Evolutionary conservation across 2,888 invertebrate genomes (phyloP), one percentile per base, ranked within the genome.

Genomic region (Alsophila aescularia): DNA sequence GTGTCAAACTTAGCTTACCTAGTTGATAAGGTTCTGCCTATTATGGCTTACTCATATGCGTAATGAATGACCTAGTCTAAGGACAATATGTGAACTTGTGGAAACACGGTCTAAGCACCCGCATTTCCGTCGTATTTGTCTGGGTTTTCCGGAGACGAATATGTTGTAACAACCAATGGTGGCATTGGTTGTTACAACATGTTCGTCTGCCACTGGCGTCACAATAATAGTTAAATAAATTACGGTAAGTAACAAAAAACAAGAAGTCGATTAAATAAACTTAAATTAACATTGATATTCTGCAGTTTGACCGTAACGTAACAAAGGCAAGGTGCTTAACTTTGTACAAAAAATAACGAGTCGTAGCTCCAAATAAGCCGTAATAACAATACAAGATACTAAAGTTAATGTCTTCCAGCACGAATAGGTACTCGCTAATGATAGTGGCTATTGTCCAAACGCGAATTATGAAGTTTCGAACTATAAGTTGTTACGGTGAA

Each of bases 261-360:
- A 43, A 39, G 48, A 41, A 41, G n/a, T 52, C 9, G 10, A 41
- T 41, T 34, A 34, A 37, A 51, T 24, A 24, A 41, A 16, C 15
- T 18, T 7, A 44, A 58, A 35, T 49, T 51, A 39, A 56, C 48
- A 58, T 62, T 55, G 57, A 48, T 43, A 43, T 34, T 45, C 40
- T 39, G 48, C 44, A 37, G 47, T 58, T 51, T 49, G 52, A 54
- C 47, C 50, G 50, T 44, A 51, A 40, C 50, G 50, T 44, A 51
- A 40, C 41, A 52, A 58, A 56, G 61, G 56, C 35, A 24, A 24
- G 44, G 37, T 43, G 40, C 35, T 41, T 36, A 60, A 41, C n/a
- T 21, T 42, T n/a, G 32, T 16, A 35, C 43, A 53, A 52, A 47
- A 39, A 51, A 16, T 37, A 50, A 50, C 36, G 16, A 27, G n/a